Base-by-base conservation (phyloP, 1,140 invertebrate genomes). In the Pseudomyrmex flavicornis region DNA sequence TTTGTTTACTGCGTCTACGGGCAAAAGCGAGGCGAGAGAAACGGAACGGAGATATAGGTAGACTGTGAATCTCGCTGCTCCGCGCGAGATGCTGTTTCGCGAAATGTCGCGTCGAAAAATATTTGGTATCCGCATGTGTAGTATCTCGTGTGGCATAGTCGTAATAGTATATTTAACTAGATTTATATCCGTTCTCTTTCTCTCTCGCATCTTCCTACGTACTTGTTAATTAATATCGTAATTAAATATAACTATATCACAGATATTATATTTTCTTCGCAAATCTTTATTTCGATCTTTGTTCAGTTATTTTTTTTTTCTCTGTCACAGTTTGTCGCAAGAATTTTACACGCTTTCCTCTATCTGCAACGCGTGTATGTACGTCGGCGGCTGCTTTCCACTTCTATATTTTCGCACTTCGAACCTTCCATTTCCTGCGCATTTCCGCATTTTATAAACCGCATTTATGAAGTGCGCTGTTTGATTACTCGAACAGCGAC, bases 1-100 rank as follows among this genome's bases (percentile, higher is more conserved):
- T 91, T 91, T 91, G 90, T 92, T 92, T 92, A 90, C 90, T 72
- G 70, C 69, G 56, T 88, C 70, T 58, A 79, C 63, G 70, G 58
- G 17, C 35, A 73, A 61, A 74, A 74, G 58, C 56, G 35, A 35
- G 7, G 26, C 68, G 73, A 13, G 63, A 75, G 61, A 82, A 61
- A 70, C 56, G 48, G 52, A 76, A 35, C 54, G 59, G 46, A 48
- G 46, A 56, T 58, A 44, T 63, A 48, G 63, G 56, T 48, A 70
- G 44, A 58, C 1, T 61, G 35, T 35, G 44, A 50, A 70, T 17
- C 17, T 17, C 17, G 54, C 76, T 48, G 46, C 66, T 70, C n/a
- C 35, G 35, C 52, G 35, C 22, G 59, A 74, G 62, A 26, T 54
- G 73, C 15, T 17, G 44, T 70, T 79, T 79, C 35, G 65, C 48